Evolutionary conservation across 2,888 invertebrate genomes (phyloP).

Genomic region (Hydroisotoma schaefferi): DNA sequence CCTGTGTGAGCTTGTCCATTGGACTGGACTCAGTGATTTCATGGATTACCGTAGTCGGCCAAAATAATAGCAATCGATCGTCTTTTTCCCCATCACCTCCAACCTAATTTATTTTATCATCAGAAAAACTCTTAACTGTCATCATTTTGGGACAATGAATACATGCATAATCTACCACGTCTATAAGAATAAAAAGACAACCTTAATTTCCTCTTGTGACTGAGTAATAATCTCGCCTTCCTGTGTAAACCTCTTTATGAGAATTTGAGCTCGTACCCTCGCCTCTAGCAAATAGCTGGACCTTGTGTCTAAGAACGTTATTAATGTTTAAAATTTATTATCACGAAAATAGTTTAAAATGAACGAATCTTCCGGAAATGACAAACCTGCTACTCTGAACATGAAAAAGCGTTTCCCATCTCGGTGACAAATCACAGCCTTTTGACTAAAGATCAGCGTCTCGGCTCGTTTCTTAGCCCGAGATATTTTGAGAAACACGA

Average conservation of each 20-base stretch:
- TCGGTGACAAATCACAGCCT: constrained; percentile 80
- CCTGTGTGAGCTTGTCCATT: constrained; percentile 79
- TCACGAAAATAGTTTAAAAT: no score
- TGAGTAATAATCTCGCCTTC: constrained; percentile 46
- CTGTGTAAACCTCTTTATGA: constrained; percentile 32
- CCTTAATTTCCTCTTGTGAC: constrained; percentile 39
- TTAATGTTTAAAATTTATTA: no score
- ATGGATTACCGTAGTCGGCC: constrained; percentile 95
- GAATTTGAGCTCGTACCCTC: constrained; percentile 40
- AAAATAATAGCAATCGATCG: constrained; percentile 85
- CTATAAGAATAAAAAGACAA: background rate
- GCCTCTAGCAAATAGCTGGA: constrained; percentile 46
- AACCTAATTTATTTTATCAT: constrained; percentile 24
- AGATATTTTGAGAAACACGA: constrained; percentile 83
- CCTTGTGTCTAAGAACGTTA: constrained; percentile 37
- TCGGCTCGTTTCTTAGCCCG: constrained; percentile 89
- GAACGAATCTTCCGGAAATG: no score
- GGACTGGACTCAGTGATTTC: constrained; percentile 79
- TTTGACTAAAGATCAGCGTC: constrained; percentile 82
- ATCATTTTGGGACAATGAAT: background rate
- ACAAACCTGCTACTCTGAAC: constrained; percentile 72
- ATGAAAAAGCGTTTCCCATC: constrained; percentile 80
- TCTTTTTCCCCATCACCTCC: constrained; percentile 47
- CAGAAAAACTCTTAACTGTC: no score
- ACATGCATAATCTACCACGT: background rate